Evolutionary conservation across 2,113 vertebrate species (phyloP).

Genomic region (Scopus umbretta): DNA sequence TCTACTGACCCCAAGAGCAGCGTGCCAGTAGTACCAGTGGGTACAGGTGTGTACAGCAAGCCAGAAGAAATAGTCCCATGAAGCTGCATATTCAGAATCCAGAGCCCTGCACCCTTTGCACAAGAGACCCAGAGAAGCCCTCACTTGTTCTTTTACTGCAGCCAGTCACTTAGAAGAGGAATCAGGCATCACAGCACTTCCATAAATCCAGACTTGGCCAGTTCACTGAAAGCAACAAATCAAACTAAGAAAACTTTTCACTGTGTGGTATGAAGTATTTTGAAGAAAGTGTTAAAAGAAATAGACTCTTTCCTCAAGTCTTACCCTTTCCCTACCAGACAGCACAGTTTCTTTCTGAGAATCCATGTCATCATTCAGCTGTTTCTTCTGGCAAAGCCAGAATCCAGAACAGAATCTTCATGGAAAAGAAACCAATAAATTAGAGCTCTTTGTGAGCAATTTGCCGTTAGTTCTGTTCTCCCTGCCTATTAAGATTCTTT

Average conservation of each 20-base stretch:
- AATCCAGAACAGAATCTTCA: constrained; percentile 68
- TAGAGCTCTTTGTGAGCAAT: constrained; percentile 73
- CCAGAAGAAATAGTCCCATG: neutral
- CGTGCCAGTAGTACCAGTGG: neutral
- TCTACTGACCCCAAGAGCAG: neutral
- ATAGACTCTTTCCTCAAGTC: neutral
- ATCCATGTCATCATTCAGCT: constrained; percentile 63
- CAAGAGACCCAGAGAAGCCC: neutral
- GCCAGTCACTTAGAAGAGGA: neutral
- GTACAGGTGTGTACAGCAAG: neutral
- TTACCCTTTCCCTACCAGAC: neutral
- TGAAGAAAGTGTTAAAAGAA: neutral
- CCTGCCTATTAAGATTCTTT: constrained; percentile 73
- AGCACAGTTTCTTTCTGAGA: constrained; percentile 14
- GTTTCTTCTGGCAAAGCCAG: constrained; percentile 72
- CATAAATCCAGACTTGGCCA: neutral
- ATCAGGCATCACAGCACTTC: neutral
- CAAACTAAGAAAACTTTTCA: neutral
- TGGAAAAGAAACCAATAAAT: constrained; percentile 74
- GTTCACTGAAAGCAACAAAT: neutral
- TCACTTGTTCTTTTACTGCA: neutral
- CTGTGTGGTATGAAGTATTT: neutral
- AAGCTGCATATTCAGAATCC: neutral
- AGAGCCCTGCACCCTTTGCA: neutral
- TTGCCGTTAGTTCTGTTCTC: constrained; percentile 68